These are phyloP conservation scores for Columba livia DNA, from an alignment of 2,113 vertebrate species.

Conservation along the genomic window DNA sequence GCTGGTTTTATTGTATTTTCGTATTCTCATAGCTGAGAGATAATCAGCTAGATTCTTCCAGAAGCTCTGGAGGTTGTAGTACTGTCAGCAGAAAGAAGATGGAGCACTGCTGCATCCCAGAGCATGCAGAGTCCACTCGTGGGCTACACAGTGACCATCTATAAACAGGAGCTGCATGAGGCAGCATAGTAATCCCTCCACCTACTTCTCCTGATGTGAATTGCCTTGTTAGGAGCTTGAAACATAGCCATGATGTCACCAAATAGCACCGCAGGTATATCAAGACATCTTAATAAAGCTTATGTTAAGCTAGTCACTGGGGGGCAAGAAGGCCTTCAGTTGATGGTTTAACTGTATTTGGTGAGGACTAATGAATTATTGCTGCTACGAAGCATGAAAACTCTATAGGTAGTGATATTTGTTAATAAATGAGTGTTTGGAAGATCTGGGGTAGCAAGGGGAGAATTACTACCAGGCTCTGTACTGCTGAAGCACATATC, in stretches of 20 bases:
- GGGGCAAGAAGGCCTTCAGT: neutral
- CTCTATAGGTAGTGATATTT: neutral
- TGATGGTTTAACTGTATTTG: neutral
- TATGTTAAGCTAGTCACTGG: rapidly evolving
- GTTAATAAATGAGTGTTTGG: neutral
- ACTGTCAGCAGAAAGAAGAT: neutral
- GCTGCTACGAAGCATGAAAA: neutral
- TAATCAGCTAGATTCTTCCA: neutral
- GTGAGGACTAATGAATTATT: neutral
- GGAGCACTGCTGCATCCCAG: neutral
- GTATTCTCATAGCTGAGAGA: neutral
- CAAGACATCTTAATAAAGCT: neutral
- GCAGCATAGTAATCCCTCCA: neutral
- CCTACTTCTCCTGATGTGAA: neutral
- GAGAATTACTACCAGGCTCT: neutral
- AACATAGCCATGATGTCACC: neutral
- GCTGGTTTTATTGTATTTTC: neutral
- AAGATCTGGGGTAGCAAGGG: neutral
- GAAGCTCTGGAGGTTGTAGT: neutral
- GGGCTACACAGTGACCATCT: neutral
- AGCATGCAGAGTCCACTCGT: neutral
- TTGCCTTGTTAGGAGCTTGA: neutral
- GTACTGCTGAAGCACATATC: neutral
- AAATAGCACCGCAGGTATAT: neutral
- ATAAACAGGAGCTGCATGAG: neutral